Evolutionary conservation across 2,797 vertebrate genomes (phyloP).

Genomic region (Serranus cabrilla): DNA sequence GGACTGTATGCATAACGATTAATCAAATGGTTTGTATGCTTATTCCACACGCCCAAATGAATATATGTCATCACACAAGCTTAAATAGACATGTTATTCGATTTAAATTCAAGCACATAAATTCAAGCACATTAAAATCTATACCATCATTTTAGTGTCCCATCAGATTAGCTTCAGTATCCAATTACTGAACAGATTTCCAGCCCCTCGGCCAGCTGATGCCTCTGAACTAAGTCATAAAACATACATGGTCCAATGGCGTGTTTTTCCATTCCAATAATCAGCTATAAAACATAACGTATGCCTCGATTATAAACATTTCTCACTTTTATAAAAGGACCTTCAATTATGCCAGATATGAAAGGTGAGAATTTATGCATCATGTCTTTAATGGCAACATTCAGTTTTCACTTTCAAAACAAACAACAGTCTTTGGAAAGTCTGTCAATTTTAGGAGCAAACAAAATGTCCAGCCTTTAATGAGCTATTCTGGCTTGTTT

Average conservation of each 20-base stretch:
- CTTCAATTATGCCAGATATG: not conserved
- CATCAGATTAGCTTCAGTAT: slow-evolving; percentile 25
- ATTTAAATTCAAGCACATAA: slow-evolving; percentile 24
- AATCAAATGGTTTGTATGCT: slow-evolving; percentile 24
- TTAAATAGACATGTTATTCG: slow-evolving; percentile 27
- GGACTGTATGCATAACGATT: slow-evolving; percentile 11
- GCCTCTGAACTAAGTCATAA: slow-evolving; percentile 36
- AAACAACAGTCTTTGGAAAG: no score
- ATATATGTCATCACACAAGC: slow-evolving; percentile 23
- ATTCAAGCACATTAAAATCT: slow-evolving; percentile 9
- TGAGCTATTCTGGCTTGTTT: not conserved
- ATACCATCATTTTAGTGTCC: slow-evolving; percentile 27
- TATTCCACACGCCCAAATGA: slow-evolving; percentile 7
- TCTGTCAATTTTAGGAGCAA: not conserved
- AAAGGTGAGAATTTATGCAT: not conserved
- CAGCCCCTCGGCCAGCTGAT: slow-evolving; percentile 41
- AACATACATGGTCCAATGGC: slow-evolving; percentile 18
- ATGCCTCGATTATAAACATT: not conserved
- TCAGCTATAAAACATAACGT: not conserved
- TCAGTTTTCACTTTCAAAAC: slow-evolving; percentile 1
- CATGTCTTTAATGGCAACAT: not conserved
- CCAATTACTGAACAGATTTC: slow-evolving; percentile 38
- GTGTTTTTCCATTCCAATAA: slow-evolving; percentile 17
- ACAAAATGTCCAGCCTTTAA: slow-evolving; percentile 1
- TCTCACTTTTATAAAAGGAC: not conserved